Percentiles rank a stretch among this genome's conserved stretches.
phyloP scores from a whole-genome alignment of 2,888 invertebrate genomes.

The Macropis europaea region DNA sequence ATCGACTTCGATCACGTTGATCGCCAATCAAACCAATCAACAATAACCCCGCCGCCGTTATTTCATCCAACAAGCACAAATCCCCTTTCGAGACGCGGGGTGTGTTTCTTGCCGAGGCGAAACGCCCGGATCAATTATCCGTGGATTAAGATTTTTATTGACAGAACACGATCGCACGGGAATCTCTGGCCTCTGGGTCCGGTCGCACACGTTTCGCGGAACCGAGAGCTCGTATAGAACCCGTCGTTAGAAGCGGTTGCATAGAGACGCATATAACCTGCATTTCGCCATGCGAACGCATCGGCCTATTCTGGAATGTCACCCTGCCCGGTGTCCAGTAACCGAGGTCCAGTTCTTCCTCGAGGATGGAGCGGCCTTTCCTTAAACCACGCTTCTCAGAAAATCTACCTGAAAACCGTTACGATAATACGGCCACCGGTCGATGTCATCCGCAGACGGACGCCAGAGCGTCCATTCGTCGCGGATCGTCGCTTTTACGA shows the following conservation, averaged over 20 bases:
- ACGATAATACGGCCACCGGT: conserved; percentile 63
- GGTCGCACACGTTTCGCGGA: conserved; percentile 46
- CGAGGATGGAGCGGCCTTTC: conserved; percentile 59
- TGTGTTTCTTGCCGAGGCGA: conserved; percentile 50
- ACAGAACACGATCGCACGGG: conserved; percentile 37
- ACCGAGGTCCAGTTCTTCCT: conserved; percentile 64
- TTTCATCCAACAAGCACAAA: conserved; percentile 16
- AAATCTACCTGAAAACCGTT: conserved; percentile 67
- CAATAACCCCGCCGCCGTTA: conserved; percentile 12
- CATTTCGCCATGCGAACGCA: conserved; percentile 51
- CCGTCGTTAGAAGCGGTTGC: conserved; percentile 37
- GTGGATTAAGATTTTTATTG: conserved; percentile 44
- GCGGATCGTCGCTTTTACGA: conserved; percentile 24
- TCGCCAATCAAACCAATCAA: conserved; percentile 1
- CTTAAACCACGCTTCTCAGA: conserved; percentile 66
- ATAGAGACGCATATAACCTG: conserved; percentile 48
- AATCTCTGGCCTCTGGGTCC: conserved; percentile 48
- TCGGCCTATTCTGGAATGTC: conserved; percentile 67
- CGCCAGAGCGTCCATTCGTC: conserved; percentile 32
- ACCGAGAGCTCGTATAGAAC: conserved; percentile 39
- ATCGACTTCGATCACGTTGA: background rate
- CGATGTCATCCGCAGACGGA: conserved; percentile 47
- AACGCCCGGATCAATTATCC: conserved; percentile 54
- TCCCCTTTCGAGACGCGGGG: background rate
- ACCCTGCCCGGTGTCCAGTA: conserved; percentile 60